These are phyloP conservation scores for Saguinus midas DNA, from an alignment of 2,113 vertebrate genomes.

Conservation along the genomic window DNA sequence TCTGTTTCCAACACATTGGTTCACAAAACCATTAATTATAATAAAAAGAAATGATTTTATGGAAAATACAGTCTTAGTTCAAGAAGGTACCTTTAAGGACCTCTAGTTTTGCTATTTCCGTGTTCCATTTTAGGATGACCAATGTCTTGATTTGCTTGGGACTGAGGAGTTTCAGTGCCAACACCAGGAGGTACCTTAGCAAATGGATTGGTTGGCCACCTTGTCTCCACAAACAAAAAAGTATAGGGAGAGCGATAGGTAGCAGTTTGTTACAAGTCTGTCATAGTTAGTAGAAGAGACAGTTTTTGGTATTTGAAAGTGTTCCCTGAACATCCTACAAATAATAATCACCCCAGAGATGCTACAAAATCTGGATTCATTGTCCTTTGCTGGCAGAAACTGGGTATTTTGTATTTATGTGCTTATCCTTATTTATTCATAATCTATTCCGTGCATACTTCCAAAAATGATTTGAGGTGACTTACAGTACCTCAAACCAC, in stretches of 20 bases:
- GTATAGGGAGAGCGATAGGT: background rate
- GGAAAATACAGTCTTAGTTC: background rate
- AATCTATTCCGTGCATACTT: conserved; percentile 46
- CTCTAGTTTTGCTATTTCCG: background rate
- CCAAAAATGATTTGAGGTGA: conserved; percentile 9
- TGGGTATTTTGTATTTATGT: conserved; percentile 29
- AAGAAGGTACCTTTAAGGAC: background rate
- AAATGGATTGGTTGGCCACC: background rate
- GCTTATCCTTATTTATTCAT: conserved; percentile 47
- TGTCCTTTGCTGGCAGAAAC: conserved; percentile 40
- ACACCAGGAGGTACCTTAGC: background rate
- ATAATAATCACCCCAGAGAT: conserved; percentile 2
- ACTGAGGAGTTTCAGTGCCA: background rate
- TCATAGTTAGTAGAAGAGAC: background rate
- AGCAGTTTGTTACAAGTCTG: background rate
- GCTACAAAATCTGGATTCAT: background rate
- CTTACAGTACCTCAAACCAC: background rate
- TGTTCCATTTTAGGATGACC: background rate
- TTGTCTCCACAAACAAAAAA: background rate
- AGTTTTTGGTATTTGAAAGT: background rate
- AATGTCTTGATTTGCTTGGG: background rate
- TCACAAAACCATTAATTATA: background rate
- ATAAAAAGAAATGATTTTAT: background rate
- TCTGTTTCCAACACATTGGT: background rate
- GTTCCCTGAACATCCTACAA: background rate